Base-by-base conservation (phyloP, 1,140 invertebrate species). In the Leptoteleia sp. region DNA sequence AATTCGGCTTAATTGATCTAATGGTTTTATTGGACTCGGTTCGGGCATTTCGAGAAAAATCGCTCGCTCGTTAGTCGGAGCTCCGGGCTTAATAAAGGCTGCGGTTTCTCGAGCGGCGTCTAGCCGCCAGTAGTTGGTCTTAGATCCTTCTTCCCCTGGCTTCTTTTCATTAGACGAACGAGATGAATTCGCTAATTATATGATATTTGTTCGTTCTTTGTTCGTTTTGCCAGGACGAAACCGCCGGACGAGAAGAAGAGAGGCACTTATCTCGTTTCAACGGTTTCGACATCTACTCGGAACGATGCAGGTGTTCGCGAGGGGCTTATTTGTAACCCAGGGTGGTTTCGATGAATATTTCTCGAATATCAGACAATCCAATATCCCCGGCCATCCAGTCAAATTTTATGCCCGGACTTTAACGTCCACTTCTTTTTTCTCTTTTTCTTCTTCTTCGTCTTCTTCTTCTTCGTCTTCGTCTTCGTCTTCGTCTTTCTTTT, bases 291-390 rank as follows among this genome's bases (percentile, higher is more conserved):
- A 54, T 72, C 19, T 61, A 70, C 55, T 55, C 3, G 40, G 57
- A 64, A 73, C 25, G 61, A 62, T 55, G 73, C 73, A 77, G 65
- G 73, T 70, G 64, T 77, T 64, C 50, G 13, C 50, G 64, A 11
- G 47, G 19, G 50, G 55, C 62, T 68, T 76, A 68, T 55, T 76
- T 54, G 72, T 68, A 61, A 67, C 55, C 48, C 55, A 35, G 54
- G 62, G 71, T 67, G 62, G 38, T 72, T 72, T 64, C 59, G 70
- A 57, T 50, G 33, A 64, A 64, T 17, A 64, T 64, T 73, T 73
- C 50, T 55, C 52, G 43, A 65, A 65, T 65, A 52, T 50, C 61
- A 35, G 48, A 43, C 50, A 61, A 65, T 43, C 50, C 59, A 42
- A 57, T 73, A 73, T 55, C 55, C 47, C 17, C 35, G 17, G 27